These are phyloP conservation scores for Dipodomys stephensi DNA, from an alignment of 2,113 vertebrate genomes.

Conservation along the genomic window DNA sequence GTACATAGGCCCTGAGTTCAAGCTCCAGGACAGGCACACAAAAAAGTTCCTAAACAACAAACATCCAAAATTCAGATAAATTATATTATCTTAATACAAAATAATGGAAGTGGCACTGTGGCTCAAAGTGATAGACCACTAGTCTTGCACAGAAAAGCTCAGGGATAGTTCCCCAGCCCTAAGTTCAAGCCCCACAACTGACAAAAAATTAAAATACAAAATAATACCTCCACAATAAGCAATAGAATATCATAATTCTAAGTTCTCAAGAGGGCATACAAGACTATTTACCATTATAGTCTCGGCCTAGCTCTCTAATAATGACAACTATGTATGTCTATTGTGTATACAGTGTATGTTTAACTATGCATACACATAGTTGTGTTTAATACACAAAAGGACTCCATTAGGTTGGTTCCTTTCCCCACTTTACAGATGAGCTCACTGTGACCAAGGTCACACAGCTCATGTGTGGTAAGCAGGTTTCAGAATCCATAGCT, in stretches of 20 bases:
- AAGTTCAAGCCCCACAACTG: too few relatives aligned
- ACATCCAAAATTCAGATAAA: slow-evolving; percentile 50
- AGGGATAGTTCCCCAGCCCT: too few relatives aligned
- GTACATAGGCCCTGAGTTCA: too few relatives aligned
- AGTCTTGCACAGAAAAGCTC: too few relatives aligned
- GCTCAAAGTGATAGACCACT: too few relatives aligned
- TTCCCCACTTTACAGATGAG: slow-evolving; percentile 52
- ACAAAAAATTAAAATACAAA: background rate
- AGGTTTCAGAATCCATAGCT: background rate
- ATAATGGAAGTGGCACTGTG: too few relatives aligned
- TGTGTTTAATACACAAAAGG: slow-evolving; percentile 51
- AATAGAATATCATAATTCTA: slow-evolving; percentile 49
- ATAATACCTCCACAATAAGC: slow-evolving; percentile 50
- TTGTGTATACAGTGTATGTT: too few relatives aligned
- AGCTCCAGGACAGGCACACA: too few relatives aligned
- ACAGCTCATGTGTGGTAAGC: background rate
- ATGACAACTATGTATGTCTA: background rate
- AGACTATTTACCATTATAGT: slow-evolving; percentile 21
- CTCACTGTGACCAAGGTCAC: slow-evolving; percentile 27
- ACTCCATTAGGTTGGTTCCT: slow-evolving; percentile 3
- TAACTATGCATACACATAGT: too few relatives aligned
- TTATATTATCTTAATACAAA: slow-evolving; percentile 5
- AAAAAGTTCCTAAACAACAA: background rate
- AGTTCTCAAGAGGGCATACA: slow-evolving; percentile 29
- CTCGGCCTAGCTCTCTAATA: slow-evolving; percentile 6